Conservation (phyloP, 2,113 vertebrate genomes). For the Pygoscelis adeliae region DNA sequence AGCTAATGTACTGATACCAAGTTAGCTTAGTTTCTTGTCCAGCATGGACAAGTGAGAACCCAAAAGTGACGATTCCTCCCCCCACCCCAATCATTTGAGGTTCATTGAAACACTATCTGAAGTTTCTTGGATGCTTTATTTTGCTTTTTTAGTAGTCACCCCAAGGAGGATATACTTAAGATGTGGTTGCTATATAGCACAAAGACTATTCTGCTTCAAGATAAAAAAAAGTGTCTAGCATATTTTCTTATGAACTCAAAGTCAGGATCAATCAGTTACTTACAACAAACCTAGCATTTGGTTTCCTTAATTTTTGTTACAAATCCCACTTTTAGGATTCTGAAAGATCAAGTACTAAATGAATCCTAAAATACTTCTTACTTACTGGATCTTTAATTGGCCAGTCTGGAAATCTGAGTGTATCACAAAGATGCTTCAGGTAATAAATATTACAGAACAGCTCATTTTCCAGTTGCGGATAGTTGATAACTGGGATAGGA, state of each 20-base stretch:
- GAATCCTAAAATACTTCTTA: constrained; percentile 5
- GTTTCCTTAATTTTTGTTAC: background rate
- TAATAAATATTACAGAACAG: constrained; percentile 99
- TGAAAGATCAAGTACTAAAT: background rate
- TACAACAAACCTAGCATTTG: background rate
- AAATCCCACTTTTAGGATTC: background rate
- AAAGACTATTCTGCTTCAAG: background rate
- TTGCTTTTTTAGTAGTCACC: background rate
- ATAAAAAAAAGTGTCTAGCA: background rate
- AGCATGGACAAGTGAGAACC: accelerated
- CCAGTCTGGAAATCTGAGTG: constrained; percentile 92
- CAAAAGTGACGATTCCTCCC: background rate
- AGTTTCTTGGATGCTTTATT: background rate
- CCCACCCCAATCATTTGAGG: background rate
- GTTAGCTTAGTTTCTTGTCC: background rate
- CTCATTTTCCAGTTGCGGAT: constrained; percentile 95
- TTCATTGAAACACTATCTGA: background rate
- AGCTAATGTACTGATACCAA: background rate
- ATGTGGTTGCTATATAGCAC: background rate
- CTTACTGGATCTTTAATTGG: constrained; percentile 95
- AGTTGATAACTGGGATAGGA: constrained; percentile 94
- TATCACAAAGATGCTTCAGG: constrained; percentile 96
- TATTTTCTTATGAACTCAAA: background rate
- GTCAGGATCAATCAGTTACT: background rate
- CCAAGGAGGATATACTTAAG: background rate